A percentile compares a stretch with the other conserved stretches of the same genome.
These are phyloP conservation scores for Acrocera orbiculus DNA, from an alignment of 2,888 invertebrate species.

Conservation along the genomic window DNA sequence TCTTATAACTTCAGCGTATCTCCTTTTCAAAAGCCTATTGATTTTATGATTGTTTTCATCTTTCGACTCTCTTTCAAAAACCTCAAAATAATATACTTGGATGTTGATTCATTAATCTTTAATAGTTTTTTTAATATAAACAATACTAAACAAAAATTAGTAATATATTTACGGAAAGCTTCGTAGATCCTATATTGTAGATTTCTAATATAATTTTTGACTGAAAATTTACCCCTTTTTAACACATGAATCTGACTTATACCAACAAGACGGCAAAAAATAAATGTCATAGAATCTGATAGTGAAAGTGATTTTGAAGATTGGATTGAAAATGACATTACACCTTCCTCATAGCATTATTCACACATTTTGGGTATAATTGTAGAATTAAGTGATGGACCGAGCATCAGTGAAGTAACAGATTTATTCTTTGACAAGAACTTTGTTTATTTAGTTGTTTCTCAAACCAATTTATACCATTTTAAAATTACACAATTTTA, in stretches of 20 bases:
- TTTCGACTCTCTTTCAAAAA: too few relatives aligned
- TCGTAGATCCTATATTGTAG: too few relatives aligned
- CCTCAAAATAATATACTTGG: too few relatives aligned
- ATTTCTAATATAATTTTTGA: too few relatives aligned
- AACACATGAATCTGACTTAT: constrained; percentile 5
- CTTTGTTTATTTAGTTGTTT: constrained; percentile 5
- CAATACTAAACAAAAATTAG: too few relatives aligned
- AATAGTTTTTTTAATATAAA: too few relatives aligned
- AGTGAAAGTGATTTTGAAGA: constrained; percentile 20
- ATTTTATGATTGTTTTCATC: too few relatives aligned
- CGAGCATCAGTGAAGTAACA: constrained; percentile 4
- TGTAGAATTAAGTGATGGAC: constrained; percentile 5
- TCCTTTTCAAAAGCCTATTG: too few relatives aligned
- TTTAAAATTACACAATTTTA: constrained; percentile 2
- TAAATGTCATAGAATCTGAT: constrained; percentile 10
- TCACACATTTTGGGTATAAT: constrained; percentile 4
- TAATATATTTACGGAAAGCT: too few relatives aligned
- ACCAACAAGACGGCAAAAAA: constrained; percentile 3
- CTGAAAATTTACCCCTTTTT: too few relatives aligned
- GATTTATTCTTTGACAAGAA: constrained; percentile 6
- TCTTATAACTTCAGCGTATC: too few relatives aligned
- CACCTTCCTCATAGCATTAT: constrained; percentile 4
- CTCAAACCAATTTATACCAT: constrained; percentile 6
- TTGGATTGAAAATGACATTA: constrained; percentile 5
- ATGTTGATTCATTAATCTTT: too few relatives aligned